Evolutionary conservation across 2,888 invertebrate genomes (phyloP), one percentile per base, ranked within the genome.

Genomic region (Plusia festucae): DNA sequence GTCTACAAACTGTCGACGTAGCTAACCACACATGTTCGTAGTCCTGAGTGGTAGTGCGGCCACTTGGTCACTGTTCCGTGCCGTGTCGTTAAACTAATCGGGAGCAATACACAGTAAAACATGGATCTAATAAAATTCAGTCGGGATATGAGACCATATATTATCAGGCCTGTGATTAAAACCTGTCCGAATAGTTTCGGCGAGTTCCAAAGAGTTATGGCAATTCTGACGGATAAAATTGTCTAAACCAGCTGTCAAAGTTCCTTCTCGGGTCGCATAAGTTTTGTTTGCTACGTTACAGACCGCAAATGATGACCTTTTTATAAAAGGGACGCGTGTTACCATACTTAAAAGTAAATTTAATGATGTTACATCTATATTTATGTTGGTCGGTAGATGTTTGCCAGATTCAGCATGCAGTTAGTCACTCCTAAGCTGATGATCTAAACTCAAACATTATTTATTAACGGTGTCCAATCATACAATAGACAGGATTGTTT

Each of bases 141-240:
- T 53, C 40, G 52, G 60, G 27, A 27, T 40, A 44, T 30, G 46
- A 11, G 27, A 22, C 60, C 54, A 60, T 64, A 60, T 51, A 57
- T n/a, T n/a, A n/a, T 72, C 54, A 60, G 46, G 60, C 70, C 66
- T 24, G 52, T 75, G 66, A 75, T 73, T 75, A 73, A 70, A 73
- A 75, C 70, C 59, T 66, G 44, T 57, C 18, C 60, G 3, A 70
- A 61, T 57, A 66, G 71, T 73, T 64, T 60, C 46, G n/a, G n/a
- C n/a, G n/a, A n/a, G n/a, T n/a, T n/a, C n/a, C n/a, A n/a, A 40
- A 57, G 62, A 75, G 49, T 75, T 53, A 73, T 70, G 62, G 49
- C 66, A 66, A 75, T 52, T 75, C 75, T 66, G 46, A 63, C 62
- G 66, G 16, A 54, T 53, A 74, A 60, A 65, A 24, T 51, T 40